Evolutionary conservation across 1,140 invertebrate species (phyloP).

Genomic region (Cardiocondyla obscurior): DNA sequence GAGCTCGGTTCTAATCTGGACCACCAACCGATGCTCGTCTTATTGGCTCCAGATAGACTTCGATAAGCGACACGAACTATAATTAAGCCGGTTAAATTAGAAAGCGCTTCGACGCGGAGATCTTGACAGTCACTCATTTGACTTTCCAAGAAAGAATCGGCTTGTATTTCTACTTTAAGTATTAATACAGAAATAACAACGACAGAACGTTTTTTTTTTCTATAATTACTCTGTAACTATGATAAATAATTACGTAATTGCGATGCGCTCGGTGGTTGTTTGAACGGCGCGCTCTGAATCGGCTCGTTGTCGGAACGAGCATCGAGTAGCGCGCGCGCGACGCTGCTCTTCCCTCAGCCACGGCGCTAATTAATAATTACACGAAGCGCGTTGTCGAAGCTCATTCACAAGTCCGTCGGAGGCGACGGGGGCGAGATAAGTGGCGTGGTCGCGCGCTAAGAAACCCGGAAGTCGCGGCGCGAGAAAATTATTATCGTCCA

Average conservation of each 20-base stretch:
- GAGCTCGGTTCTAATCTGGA: slow-evolving; percentile 39
- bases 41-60: background rate
- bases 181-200: background rate
- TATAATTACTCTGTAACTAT: background rate
- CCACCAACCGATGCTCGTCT: slow-evolving; percentile 39
- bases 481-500: slow-evolving; percentile 71
- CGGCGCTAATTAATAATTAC: slow-evolving; percentile 27
- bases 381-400: background rate
- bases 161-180: background rate
- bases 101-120: background rate
- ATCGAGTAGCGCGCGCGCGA: background rate
- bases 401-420: slow-evolving; percentile 35
- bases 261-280: background rate
- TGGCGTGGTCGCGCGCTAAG: background rate
- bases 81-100: slow-evolving; percentile 10
- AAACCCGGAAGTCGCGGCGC: slow-evolving; percentile 62
- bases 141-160: background rate
- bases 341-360: background rate
- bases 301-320: background rate
- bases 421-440: background rate
- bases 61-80: background rate
- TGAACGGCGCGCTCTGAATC: background rate
- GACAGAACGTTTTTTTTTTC: background rate
- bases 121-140: background rate
- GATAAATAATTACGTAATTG: slow-evolving; percentile 7